Evolutionary conservation across 2,797 vertebrate genomes (phyloP).

Genomic region (Oreortyx pictus): DNA sequence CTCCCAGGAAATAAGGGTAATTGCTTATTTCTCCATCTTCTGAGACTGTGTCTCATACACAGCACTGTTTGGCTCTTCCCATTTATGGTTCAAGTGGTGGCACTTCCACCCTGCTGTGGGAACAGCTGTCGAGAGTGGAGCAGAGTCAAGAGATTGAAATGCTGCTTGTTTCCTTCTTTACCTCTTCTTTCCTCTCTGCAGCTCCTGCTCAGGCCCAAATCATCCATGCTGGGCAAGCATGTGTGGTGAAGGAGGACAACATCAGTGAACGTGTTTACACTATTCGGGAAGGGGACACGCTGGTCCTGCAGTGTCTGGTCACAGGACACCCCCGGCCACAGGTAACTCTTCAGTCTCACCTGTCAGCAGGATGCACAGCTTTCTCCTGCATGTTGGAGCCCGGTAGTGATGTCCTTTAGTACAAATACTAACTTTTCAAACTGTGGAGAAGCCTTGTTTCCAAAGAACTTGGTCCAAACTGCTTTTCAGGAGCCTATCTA

Average conservation of each 20-base stretch:
- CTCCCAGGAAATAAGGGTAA: neutral
- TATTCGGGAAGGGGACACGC: slow-evolving; percentile 94
- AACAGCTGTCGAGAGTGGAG: neutral
- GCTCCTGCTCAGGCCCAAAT: slow-evolving; percentile 97
- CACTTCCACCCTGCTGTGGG: neutral
- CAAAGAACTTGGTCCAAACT: neutral
- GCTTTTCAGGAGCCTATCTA: neutral
- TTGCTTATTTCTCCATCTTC: rapidly evolving
- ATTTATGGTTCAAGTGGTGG: neutral
- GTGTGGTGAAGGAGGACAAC: slow-evolving; percentile 98
- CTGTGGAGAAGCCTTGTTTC: neutral
- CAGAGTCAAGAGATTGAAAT: neutral
- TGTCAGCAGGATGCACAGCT: neutral
- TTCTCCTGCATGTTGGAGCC: neutral
- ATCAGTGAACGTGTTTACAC: slow-evolving; percentile 98
- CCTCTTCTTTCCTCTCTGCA: slow-evolving; percentile 60
- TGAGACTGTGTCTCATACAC: neutral
- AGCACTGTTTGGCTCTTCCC: neutral
- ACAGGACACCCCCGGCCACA: slow-evolving; percentile 96
- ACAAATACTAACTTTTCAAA: neutral
- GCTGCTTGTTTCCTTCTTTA: neutral
- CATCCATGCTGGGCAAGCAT: slow-evolving; percentile 94
- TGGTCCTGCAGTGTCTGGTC: slow-evolving; percentile 94
- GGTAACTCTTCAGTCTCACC: slow-evolving; percentile 76
- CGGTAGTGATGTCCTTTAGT: rapidly evolving